Evolutionary conservation across 2,888 invertebrate species (phyloP), one percentile per base, ranked within the genome.

Genomic region (Onthophagus sagittarius): DNA sequence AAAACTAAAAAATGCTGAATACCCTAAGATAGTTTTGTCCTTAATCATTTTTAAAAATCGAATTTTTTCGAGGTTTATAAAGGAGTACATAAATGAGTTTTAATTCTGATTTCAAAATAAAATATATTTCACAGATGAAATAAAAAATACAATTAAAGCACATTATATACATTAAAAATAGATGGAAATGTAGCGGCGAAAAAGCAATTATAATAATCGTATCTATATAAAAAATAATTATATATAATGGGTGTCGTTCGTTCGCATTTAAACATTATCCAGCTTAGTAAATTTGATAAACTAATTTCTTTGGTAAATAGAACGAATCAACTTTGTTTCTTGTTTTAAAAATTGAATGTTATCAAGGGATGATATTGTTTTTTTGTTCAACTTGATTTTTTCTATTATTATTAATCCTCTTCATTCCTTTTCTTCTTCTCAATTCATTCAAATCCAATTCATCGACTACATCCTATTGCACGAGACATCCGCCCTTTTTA

Each of bases 71-170:
- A n/a, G n/a, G n/a, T n/a, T n/a, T n/a, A n/a, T n/a, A n/a, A n/a
- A n/a, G n/a, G n/a, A n/a, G n/a, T n/a, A n/a, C n/a, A n/a, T n/a
- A n/a, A n/a, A n/a, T n/a, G n/a, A n/a, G n/a, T n/a, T n/a, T n/a
- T n/a, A n/a, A n/a, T n/a, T n/a, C n/a, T 23, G 23, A 3, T 23
- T 53, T 53, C 39, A 53, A 72, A 75, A 75, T 75, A 75, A 75
- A 75, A 73, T 75, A 75, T 75, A 75, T 75, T 75, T 75, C 69
- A 75, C 72, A 75, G 39, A 53, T 62, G 64, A 69, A 71, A 72
- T 72, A 75, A 69, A 73, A 73, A 71, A 75, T 75, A 75, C 75
- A 75, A 64, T 64, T 73, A 75, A 75, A 75, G 75, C 75, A 71
- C 71, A 63, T 74, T 63, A 73, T 73, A 70, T 73, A 73, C 70